Conservation (phyloP, 2,113 vertebrate species). For the Hylia prasina region DNA sequence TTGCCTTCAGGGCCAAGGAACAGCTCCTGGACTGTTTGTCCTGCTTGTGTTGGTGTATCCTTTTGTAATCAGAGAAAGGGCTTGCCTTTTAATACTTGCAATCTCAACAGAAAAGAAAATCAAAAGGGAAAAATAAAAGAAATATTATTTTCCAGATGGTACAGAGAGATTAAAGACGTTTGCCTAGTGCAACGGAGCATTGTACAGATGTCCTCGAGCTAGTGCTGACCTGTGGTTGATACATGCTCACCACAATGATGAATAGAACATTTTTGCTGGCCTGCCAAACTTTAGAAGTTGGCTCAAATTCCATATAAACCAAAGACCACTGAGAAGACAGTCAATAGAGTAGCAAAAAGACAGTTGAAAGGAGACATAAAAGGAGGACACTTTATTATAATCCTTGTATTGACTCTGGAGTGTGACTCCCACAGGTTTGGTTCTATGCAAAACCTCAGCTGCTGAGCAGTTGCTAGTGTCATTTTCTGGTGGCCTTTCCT, state of each 20-base stretch:
- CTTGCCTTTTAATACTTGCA: conserved; percentile 1
- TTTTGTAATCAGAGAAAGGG: not conserved
- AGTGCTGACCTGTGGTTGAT: not conserved
- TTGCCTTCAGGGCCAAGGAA: not conserved
- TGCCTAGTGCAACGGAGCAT: not conserved
- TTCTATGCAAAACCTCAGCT: not conserved
- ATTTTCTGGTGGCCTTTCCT: not conserved
- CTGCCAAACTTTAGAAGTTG: not conserved
- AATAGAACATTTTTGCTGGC: not conserved
- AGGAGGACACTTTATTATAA: not conserved
- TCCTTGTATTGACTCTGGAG: not conserved
- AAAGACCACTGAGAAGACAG: not conserved
- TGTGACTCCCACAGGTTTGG: not conserved
- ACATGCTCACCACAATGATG: not conserved
- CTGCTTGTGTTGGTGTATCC: not conserved
- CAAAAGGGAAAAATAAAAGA: conserved; percentile 6
- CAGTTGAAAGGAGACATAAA: not conserved
- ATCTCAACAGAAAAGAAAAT: not conserved
- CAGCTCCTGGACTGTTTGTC: not conserved
- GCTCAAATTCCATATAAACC: not conserved
- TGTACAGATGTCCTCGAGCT: not conserved
- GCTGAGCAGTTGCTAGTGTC: not conserved
- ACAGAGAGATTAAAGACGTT: conserved; percentile 30
- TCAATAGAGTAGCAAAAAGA: not conserved
- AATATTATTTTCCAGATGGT: conserved; percentile 41